Conservation (phyloP, 2,888 invertebrate genomes). For the Orthonevra nobilis region DNA sequence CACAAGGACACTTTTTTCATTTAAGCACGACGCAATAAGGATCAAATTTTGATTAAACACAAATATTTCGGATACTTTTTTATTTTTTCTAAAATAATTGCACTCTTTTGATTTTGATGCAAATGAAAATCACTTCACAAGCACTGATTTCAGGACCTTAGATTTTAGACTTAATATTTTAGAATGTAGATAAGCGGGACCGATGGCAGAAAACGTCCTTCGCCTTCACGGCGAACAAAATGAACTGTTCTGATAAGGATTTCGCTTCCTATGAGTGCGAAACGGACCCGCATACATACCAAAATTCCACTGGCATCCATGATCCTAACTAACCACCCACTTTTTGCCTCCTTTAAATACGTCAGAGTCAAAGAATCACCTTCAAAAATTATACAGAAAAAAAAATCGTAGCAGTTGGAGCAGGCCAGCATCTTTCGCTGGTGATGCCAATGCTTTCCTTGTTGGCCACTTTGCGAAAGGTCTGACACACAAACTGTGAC, state of each 20-base stretch:
- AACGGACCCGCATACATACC: neutral
- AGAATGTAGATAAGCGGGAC: neutral
- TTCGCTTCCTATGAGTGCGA: neutral
- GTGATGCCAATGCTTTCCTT: constrained; percentile 22
- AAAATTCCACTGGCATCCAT: constrained; percentile 15
- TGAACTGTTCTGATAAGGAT: constrained; percentile 57
- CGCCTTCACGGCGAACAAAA: constrained; percentile 51
- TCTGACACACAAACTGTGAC: constrained; percentile 35
- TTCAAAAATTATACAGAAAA: constrained; percentile 43
- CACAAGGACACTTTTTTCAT: neutral
- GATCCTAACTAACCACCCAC: constrained; percentile 6
- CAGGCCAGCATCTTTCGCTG: neutral
- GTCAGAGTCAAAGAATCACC: constrained; percentile 43
- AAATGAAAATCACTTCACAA: neutral
- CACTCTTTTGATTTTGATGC: neutral
- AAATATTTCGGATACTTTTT: too few species aligned
- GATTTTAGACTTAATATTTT: neutral
- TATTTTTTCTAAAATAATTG: constrained; percentile 16
- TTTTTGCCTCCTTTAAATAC: constrained; percentile 26
- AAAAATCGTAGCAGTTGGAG: constrained; percentile 1
- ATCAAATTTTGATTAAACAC: too few species aligned
- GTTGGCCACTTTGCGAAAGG: neutral
- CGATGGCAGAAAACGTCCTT: constrained; percentile 52
- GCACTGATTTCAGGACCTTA: neutral
- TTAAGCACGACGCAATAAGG: neutral